A percentile compares a stretch with the other conserved stretches of the same genome.
Evolutionary conservation across 1,140 invertebrate genomes (phyloP).

Genomic region (Drosophila ohnishii): DNA sequence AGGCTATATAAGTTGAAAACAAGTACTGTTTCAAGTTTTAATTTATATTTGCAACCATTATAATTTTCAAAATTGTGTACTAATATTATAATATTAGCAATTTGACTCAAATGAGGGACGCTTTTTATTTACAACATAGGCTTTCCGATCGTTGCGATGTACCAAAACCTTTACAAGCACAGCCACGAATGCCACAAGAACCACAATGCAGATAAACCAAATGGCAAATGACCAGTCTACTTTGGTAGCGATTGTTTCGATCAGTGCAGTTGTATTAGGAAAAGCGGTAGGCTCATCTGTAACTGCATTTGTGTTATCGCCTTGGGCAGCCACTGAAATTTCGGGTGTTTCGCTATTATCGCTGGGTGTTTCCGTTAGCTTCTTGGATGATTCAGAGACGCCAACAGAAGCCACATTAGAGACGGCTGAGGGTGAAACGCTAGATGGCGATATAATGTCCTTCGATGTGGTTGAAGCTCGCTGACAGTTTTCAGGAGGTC

Average conservation of each 20-base stretch:
- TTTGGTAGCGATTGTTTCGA: not conserved
- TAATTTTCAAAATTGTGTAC: not conserved
- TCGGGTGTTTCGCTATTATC: not conserved
- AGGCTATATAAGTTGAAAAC: not conserved
- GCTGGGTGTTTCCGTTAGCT: not conserved
- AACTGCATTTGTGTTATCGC: not conserved
- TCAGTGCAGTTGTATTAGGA: not conserved
- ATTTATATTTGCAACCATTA: not conserved
- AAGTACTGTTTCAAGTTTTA: not conserved
- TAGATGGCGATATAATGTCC: not conserved
- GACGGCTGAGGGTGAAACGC: not conserved
- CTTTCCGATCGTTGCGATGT: not conserved
- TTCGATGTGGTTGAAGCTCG: not conserved
- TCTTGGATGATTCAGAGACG: not conserved
- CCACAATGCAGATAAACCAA: not conserved
- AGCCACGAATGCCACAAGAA: not conserved
- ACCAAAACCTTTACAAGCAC: not conserved
- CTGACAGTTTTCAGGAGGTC: not conserved
- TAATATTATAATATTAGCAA: not conserved
- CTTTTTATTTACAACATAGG: conserved; percentile 6
- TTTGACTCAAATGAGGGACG: not conserved
- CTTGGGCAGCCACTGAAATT: not conserved
- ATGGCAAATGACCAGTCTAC: not conserved
- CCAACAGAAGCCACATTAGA: not conserved
- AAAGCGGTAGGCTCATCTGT: not conserved